These are phyloP conservation scores for Cataglyphis rosenhaueri DNA, from an alignment of 2,888 invertebrate species.

Conservation along the genomic window DNA sequence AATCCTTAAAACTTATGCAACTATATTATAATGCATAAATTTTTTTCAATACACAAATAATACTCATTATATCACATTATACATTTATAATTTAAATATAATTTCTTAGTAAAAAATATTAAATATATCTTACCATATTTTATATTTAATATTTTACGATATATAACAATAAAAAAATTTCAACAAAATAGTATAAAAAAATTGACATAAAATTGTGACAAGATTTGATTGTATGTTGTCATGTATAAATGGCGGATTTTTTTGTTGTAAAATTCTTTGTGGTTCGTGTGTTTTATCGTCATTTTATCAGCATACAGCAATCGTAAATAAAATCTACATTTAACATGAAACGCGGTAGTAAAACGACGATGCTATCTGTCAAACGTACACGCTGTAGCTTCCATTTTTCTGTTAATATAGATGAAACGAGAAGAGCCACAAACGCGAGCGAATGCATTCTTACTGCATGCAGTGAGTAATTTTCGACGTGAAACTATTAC, in stretches of 20 bases:
- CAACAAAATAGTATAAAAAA: not conserved
- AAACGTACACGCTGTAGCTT: not conserved
- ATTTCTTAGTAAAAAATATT: not conserved
- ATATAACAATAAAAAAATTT: not conserved
- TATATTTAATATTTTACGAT: not conserved
- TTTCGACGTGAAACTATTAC: slow-evolving; percentile 1
- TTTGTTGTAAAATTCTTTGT: not conserved
- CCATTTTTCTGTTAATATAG: slow-evolving; percentile 28
- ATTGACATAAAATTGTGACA: not conserved
- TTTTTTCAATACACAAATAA: not conserved
- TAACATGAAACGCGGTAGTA: slow-evolving; percentile 22
- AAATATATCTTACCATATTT: not conserved
- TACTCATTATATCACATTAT: not conserved
- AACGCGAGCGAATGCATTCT: slow-evolving; percentile 11
- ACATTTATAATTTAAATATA: not conserved
- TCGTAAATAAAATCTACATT: slow-evolving; percentile 3
- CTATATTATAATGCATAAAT: not conserved
- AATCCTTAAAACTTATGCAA: not conserved
- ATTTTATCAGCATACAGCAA: not conserved
- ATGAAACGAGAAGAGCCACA: not conserved
- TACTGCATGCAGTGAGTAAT: not conserved
- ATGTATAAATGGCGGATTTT: not conserved
- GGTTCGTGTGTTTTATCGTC: not conserved
- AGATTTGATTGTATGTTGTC: not conserved
- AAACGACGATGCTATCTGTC: slow-evolving; percentile 27